Base-by-base conservation (phyloP, 2,113 vertebrate genomes). In the Phylloscopus trochiloides region DNA sequence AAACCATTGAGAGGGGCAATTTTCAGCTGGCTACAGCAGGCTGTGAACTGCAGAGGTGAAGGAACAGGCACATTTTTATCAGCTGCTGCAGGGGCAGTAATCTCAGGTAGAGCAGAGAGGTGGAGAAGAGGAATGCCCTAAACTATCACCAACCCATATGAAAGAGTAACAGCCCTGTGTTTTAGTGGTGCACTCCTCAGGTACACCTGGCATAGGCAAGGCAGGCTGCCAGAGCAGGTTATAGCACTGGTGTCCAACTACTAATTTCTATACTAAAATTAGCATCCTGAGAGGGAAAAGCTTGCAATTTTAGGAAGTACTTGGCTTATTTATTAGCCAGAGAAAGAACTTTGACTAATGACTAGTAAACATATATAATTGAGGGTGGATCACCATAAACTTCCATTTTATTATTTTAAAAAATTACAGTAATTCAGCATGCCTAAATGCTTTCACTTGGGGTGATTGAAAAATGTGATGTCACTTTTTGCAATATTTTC, bases 61-160 rank as follows among this genome's bases (percentile, higher is more conserved):
- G 8, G 14, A 83, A 29, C 6, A 67, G 77, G 36, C n/a, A 29
- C 0, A 0, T 21, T 5, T 48, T 83, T 57, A 31, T 50, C 7
- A 40, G 31, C 42, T 77, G 25, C 63, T 77, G 45, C 42, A 57
- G 38, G 51, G 42, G 11, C 34, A 42, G 34, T 31, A 24, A 38
- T n/a, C 12, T 73, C 2, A 0, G 36, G 8, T 43, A 34, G 40
- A 86, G 42, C 31, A 80, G 32, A 52, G 58, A 31, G 12, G 10
- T 61, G 47, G 18, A 34, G 14, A 12, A 70, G 36, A 65, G 19
- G 21, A 73, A n/a, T 51, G 32, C 22, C 28, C 34, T 73, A 12
- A 72, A 31, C 28, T 66, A 2, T 81, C 32, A 22, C 34, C 51
- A 45, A 50, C 25, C 8, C 9, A 2, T 4, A 15, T 3, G 38